Base-by-base conservation (phyloP, 2,888 invertebrate genomes). In the Desoria tigrina region DNA sequence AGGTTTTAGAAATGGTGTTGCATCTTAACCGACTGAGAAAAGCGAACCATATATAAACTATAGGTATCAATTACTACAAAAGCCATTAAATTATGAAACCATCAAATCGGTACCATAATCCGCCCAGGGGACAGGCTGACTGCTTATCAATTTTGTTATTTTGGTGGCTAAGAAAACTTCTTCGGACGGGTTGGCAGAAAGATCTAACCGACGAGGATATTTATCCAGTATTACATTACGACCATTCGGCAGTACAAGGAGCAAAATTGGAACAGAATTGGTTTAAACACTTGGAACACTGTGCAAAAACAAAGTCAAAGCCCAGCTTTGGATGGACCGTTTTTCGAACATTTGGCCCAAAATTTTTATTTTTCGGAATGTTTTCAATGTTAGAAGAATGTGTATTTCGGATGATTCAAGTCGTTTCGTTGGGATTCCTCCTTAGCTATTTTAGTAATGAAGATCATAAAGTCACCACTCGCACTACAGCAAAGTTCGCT, bases 241-340 rank as follows among this genome's bases (percentile, higher is more conserved):
- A 66, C 32, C 54, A 51, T 32, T 51, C 69, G 0, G 49, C 42
- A 2, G 39, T 23, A 23, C 53, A 64, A 21, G 66, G 64, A 14
- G 50, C 55, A 42, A 24, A 59, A n/a, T 28, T 67, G 27, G 59
- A 63, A 23, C 32, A 55, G 18, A 27, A 16, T 1, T 70, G 69
- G 69, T 57, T 37, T 7, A 7, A 51, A 7, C 54, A 70, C n/a
- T 2, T 63, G 7, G 21, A 24, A 37, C 21, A 53, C 11, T 65
- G 66, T 45, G 23, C 26, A 14, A 14, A n/a, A 9, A 51, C 16
- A 2, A 57, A 53, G 0, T 60, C 32, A 27, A 23, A 53, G 14
- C 69, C 69, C 1, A 70, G 63, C 28, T 45, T 70, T 9, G 1
- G 49, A 27, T 59, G 55, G 45, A 42, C 64, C 1, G 28, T 70